Conservation (phyloP, 2,113 vertebrate genomes). For the Periophthalmus modestus region DNA sequence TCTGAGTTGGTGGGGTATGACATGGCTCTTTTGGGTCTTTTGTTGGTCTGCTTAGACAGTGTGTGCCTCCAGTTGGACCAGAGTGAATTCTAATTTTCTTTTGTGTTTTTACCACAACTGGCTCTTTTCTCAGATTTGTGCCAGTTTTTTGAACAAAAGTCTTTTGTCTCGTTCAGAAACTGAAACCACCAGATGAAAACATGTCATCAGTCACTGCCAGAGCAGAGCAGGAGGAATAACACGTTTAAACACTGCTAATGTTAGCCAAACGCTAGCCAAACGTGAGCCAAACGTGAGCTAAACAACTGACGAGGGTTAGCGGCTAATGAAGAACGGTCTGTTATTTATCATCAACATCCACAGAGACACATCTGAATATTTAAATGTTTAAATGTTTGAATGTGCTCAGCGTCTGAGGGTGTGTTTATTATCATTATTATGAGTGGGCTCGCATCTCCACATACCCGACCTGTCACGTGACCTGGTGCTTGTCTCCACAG, state of each 20-base stretch:
- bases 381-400: no score
- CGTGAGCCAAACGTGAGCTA: no score
- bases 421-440: no score
- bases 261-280: no score
- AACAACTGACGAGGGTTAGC: neutral
- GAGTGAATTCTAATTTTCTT: neutral
- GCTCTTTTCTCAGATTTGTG: neutral
- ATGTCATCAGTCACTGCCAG: neutral
- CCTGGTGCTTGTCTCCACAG: no score
- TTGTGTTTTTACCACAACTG: neutral
- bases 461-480: no score
- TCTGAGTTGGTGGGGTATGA: neutral
- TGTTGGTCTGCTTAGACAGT: no score
- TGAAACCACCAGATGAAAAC: neutral
- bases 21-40: neutral
- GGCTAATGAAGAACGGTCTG: no score
- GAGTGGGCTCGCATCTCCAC: no score
- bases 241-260: neutral
- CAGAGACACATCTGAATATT: no score
- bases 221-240: neutral
- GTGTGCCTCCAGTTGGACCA: neutral
- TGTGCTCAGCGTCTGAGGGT: no score
- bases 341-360: no score
- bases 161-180: neutral
- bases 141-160: neutral